These are phyloP conservation scores for Achlya flavicornis DNA, from an alignment of 2,888 invertebrate species.

Conservation along the genomic window DNA sequence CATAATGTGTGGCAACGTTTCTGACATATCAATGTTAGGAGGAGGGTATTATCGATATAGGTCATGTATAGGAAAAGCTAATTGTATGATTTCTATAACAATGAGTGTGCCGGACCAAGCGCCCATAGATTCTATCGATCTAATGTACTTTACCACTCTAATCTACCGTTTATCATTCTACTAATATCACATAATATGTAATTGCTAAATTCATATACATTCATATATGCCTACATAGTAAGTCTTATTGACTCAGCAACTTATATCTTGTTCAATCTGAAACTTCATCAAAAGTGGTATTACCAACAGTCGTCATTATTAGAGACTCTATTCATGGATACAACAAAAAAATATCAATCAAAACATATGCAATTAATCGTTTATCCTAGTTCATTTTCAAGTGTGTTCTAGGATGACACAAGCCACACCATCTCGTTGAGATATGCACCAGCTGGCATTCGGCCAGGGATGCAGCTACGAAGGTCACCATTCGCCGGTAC, in stretches of 20 bases:
- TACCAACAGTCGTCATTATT: too few species aligned
- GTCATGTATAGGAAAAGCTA: constrained; percentile 26
- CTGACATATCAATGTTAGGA: constrained; percentile 29
- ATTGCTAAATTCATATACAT: too few species aligned
- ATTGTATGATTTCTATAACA: neutral
- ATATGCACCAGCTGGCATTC: constrained; percentile 60
- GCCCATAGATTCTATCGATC: neutral
- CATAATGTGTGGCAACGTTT: constrained; percentile 38
- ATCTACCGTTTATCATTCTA: too few species aligned
- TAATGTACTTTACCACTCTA: neutral
- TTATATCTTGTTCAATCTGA: too few species aligned
- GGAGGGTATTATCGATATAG: constrained; percentile 39
- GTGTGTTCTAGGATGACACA: constrained; percentile 24
- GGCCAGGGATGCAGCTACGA: constrained; percentile 75
- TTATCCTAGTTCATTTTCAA: neutral
- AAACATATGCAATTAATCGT: neutral
- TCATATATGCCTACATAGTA: too few species aligned
- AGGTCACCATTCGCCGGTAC: constrained; percentile 54
- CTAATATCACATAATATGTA: too few species aligned
- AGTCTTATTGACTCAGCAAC: neutral
- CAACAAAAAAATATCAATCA: neutral
- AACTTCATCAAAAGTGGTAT: too few species aligned
- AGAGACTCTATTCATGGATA: neutral
- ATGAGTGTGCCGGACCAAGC: neutral
- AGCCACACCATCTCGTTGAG: constrained; percentile 29